Evolutionary conservation across 2,888 invertebrate genomes (phyloP).

Genomic region (Melinaea marsaeus): DNA sequence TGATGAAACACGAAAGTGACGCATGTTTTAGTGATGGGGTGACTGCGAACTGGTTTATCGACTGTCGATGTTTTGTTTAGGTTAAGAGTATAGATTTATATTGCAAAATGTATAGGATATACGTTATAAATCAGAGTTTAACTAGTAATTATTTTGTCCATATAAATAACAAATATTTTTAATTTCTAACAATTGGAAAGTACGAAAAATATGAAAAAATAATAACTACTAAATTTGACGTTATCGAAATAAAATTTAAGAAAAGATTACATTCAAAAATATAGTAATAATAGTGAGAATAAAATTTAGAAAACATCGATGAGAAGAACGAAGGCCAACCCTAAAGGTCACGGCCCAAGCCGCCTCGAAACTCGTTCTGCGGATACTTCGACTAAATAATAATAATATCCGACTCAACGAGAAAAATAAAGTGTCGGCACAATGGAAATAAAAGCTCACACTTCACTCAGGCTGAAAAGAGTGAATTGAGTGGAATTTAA

Average conservation of each 20-base stretch:
- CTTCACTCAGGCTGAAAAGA: conserved; percentile 38
- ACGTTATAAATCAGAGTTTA: no score
- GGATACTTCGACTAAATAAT: conserved; percentile 61
- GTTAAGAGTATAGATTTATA: neutral
- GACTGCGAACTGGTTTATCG: neutral
- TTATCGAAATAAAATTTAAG: no score
- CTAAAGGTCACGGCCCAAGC: conserved; percentile 74
- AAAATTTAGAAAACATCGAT: conserved; percentile 27
- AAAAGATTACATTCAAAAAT: no score
- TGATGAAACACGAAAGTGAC: conserved; percentile 75
- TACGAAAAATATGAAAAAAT: no score
- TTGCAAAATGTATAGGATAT: no score
- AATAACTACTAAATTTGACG: no score
- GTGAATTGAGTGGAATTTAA: conserved; percentile 39
- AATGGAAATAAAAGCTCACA: conserved; percentile 48
- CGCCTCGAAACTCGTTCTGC: conserved; percentile 64
- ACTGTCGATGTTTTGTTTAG: conserved; percentile 2
- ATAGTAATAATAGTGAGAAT: conserved; percentile 15
- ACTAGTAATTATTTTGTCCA: no score
- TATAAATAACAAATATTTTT: no score
- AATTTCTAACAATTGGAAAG: no score
- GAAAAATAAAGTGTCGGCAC: conserved; percentile 51
- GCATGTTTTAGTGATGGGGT: conserved; percentile 57
- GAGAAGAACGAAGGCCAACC: conserved; percentile 37
- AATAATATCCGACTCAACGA: conserved; percentile 57